Conservation (phyloP, 2,113 vertebrate genomes). For the Gopherus flavomarginatus region DNA sequence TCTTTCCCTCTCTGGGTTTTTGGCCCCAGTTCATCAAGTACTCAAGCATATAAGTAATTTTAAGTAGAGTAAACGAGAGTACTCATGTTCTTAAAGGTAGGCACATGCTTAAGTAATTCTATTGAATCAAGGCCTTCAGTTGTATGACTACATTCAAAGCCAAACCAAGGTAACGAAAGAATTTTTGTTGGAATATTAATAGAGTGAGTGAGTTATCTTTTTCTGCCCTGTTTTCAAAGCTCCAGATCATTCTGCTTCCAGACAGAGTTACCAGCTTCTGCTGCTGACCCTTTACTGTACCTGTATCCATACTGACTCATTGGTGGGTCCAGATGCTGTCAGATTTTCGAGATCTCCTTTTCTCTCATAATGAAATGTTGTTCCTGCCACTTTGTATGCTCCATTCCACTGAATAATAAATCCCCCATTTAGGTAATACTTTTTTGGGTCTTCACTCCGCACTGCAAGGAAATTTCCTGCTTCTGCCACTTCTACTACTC, state of each 20-base stretch:
- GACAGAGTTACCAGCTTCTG: background rate
- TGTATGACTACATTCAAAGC: background rate
- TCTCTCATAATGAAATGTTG: conserved; percentile 91
- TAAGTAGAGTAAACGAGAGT: background rate
- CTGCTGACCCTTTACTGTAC: conserved; percentile 65
- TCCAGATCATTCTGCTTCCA: background rate
- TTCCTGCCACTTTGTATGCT: conserved; percentile 92
- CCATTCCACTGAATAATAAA: conserved; percentile 99
- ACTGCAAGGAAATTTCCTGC: conserved; percentile 95
- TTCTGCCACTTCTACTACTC: conserved; percentile 89
- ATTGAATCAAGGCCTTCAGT: background rate
- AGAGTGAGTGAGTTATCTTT: background rate
- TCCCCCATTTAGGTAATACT: conserved; percentile 95
- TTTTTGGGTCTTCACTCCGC: conserved; percentile 85
- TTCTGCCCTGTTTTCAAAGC: background rate
- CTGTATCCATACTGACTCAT: conserved; percentile 93
- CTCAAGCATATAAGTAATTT: background rate
- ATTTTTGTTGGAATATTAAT: background rate
- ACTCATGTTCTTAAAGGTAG: background rate
- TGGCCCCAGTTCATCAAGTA: background rate
- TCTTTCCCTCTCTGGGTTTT: background rate
- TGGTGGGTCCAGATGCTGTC: conserved; percentile 92
- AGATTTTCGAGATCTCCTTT: conserved; percentile 94
- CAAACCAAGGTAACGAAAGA: background rate
- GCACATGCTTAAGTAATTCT: background rate